Evolutionary conservation across 2,113 vertebrate genomes (phyloP).

Genomic region (Forbesichthys papilliferus): DNA sequence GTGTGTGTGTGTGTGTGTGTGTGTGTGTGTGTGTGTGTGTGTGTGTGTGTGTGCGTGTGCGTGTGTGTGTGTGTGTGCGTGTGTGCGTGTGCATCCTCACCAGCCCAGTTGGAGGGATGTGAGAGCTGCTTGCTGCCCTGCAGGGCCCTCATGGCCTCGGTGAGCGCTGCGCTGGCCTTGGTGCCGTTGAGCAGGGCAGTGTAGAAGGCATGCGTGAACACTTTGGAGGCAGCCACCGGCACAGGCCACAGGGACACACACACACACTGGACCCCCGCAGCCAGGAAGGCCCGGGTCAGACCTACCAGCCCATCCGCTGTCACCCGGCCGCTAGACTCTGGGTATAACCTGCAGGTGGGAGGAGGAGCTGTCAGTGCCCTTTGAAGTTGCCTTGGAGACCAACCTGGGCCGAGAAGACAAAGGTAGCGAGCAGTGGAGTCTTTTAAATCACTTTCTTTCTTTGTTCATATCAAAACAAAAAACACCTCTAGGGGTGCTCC

Average conservation of each 20-base stretch:
- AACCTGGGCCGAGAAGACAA: no score
- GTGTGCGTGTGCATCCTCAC: constrained; percentile 63
- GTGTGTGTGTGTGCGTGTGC: no score
- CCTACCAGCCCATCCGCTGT: constrained; percentile 89
- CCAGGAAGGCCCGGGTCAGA: constrained; percentile 89
- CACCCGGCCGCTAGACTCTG: constrained; percentile 85
- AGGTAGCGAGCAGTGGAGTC: no score
- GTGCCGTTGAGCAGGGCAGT: constrained; percentile 86
- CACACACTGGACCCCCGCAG: constrained; percentile 90
- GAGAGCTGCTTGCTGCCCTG: constrained; percentile 92
- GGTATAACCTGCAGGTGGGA: constrained; percentile 74
- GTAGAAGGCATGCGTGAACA: constrained; percentile 91
- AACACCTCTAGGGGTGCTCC: no score
- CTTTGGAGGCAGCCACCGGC: constrained; percentile 87
- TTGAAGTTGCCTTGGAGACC: no score
- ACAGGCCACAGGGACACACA: constrained; percentile 91
- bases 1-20: no score
- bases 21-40: no score
- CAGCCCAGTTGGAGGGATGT: constrained; percentile 95
- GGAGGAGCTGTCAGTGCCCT: no score
- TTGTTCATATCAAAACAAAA: no score
- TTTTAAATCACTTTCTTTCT: no score
- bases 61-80: neutral
- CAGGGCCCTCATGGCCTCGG: constrained; percentile 89
- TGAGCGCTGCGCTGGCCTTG: constrained; percentile 87